These are phyloP conservation scores for Trachymyrmex cornetzi DNA, from an alignment of 1,140 invertebrate genomes.

Conservation along the genomic window DNA sequence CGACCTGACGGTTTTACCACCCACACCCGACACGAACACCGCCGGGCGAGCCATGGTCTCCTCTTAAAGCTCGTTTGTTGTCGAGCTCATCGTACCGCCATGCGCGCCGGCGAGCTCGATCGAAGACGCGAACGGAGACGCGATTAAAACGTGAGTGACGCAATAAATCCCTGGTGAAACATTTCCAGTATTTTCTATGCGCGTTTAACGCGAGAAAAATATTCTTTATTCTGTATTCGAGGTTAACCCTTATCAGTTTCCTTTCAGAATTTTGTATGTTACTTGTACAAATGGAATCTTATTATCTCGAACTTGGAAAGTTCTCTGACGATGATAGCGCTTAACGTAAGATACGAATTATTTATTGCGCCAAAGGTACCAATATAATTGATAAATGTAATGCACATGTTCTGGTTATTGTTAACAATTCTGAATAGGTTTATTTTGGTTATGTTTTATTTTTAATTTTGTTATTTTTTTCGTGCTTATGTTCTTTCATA, in stretches of 20 bases:
- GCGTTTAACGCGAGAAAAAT: not conserved
- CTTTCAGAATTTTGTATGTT: not conserved
- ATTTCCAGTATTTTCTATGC: conserved; percentile 3
- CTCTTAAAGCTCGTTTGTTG: conserved; percentile 64
- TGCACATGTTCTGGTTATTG: too few species aligned
- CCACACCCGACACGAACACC: conserved; percentile 57
- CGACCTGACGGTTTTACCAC: conserved; percentile 62
- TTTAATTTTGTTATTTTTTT: too few species aligned
- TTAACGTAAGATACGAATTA: conserved; percentile 1
- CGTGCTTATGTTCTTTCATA: too few species aligned
- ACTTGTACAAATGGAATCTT: not conserved
- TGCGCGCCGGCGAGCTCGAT: conserved; percentile 49
- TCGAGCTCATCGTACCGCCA: conserved; percentile 60
- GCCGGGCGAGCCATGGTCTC: conserved; percentile 50
- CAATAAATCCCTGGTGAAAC: conserved; percentile 23
- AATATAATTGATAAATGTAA: too few species aligned
- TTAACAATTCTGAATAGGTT: too few species aligned
- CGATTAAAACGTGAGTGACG: conserved; percentile 44
- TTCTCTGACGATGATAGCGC: not conserved
- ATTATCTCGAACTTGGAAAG: not conserved
- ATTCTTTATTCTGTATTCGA: not conserved
- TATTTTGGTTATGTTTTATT: too few species aligned
- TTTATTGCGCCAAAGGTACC: conserved; percentile 7
- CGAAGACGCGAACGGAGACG: conserved; percentile 51
- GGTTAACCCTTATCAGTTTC: not conserved